Conservation (phyloP, 2,888 invertebrate species). For the Eucriotettix oculatus region DNA sequence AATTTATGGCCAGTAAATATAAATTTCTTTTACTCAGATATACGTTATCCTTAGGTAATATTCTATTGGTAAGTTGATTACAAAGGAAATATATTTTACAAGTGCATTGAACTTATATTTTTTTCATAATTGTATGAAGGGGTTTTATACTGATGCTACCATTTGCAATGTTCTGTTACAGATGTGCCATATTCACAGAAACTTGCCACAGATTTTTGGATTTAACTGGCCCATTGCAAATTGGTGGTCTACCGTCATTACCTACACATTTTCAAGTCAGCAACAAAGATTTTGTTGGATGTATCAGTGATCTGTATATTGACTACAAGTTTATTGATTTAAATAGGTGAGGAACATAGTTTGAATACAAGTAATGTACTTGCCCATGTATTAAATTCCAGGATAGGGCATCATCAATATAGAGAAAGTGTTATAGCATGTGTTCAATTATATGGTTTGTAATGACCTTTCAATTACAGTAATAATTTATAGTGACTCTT, state of each 20-base stretch:
- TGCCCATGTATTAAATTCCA: neutral
- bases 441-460: neutral
- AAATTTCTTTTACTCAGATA: too few species aligned
- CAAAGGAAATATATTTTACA: too few species aligned
- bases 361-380: neutral
- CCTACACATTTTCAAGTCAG: slow-evolving; percentile 62
- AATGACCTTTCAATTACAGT: neutral
- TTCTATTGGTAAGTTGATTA: too few species aligned
- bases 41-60: too few species aligned
- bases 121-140: too few species aligned
- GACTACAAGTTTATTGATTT: slow-evolving; percentile 78
- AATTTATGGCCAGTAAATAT: too few species aligned
- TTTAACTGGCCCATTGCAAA: slow-evolving; percentile 72
- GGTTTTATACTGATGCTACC: too few species aligned
- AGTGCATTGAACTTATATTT: too few species aligned
- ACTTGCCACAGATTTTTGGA: slow-evolving; percentile 61
- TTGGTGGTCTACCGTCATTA: slow-evolving; percentile 78
- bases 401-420: neutral
- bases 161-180: slow-evolving; percentile 10
- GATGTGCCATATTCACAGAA: slow-evolving; percentile 29
- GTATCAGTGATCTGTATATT: slow-evolving; percentile 73
- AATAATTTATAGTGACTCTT: too few species aligned
- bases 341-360: slow-evolving; percentile 38
- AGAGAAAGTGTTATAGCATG: neutral
- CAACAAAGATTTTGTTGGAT: slow-evolving; percentile 73